A percentile compares a stretch with the other conserved stretches of the same genome.
Conservation (phyloP, 2,888 invertebrate species). For the Hedychridium roseum region DNA sequence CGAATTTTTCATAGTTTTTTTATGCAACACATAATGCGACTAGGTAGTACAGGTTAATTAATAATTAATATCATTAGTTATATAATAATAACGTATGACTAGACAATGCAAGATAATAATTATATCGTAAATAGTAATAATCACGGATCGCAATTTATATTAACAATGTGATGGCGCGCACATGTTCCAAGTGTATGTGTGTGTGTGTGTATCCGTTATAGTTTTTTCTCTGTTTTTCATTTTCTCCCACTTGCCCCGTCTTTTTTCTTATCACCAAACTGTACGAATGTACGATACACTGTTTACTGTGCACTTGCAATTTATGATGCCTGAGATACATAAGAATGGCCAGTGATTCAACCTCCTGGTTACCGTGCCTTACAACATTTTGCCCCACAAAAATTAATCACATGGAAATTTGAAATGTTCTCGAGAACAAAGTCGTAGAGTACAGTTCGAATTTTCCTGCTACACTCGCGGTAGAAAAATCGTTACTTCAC, state of each 20-base stretch:
- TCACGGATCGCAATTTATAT: conserved; percentile 64
- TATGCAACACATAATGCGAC: conserved; percentile 64
- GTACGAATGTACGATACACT: too few species aligned
- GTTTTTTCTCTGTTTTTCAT: neutral
- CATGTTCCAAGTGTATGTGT: conserved; percentile 29
- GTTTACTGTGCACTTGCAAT: too few species aligned
- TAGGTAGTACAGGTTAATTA: conserved; percentile 64
- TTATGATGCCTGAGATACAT: too few species aligned
- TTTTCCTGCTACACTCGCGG: too few species aligned
- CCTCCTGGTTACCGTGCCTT: too few species aligned
- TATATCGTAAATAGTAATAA: conserved; percentile 64
- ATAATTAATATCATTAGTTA: conserved; percentile 64
- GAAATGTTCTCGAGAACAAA: neutral
- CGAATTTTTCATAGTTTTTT: conserved; percentile 49
- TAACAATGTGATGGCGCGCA: conserved; percentile 62
- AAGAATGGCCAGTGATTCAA: too few species aligned
- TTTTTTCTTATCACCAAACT: too few species aligned
- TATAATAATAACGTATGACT: conserved; percentile 64
- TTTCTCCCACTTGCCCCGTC: conserved; percentile 5
- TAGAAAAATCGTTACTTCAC: neutral
- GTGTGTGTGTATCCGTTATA: conserved; percentile 13
- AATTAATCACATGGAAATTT: neutral
- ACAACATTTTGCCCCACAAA: too few species aligned
- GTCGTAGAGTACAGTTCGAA: too few species aligned
- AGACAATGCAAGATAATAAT: conserved; percentile 65